phyloP scores from a whole-genome alignment of 1,140 invertebrate genomes.

The Macrotrachela quadricornifera region DNA sequence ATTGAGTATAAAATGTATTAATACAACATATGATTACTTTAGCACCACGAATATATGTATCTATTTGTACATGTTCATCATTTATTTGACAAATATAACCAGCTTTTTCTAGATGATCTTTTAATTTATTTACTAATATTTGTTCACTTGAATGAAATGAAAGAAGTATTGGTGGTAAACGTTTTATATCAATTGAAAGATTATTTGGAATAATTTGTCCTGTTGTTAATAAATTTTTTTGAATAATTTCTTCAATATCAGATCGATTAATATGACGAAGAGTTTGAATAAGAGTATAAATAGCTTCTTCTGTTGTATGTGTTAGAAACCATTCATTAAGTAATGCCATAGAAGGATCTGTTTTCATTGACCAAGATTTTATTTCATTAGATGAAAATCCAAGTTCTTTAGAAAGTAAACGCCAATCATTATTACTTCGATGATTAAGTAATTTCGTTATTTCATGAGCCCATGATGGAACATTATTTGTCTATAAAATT shows the following conservation, averaged over 20 bases:
- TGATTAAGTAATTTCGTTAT: not conserved
- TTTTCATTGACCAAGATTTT: constrained; percentile 15
- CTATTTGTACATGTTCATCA: constrained; percentile 24
- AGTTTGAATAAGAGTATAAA: constrained; percentile 13
- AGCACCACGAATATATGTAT: constrained; percentile 21
- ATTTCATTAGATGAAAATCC: constrained; percentile 20
- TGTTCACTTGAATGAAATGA: constrained; percentile 25
- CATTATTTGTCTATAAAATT: no score
- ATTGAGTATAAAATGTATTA: constrained; percentile 21
- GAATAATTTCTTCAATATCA: constrained; percentile 18
- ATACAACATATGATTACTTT: constrained; percentile 22
- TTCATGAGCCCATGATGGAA: no score
- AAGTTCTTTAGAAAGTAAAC: constrained; percentile 17
- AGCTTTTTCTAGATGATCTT: constrained; percentile 17
- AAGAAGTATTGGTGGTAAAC: constrained; percentile 19
- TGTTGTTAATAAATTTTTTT: constrained; percentile 18
- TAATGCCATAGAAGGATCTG: constrained; percentile 21
- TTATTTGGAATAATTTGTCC: constrained; percentile 15
- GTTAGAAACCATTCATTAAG: constrained; percentile 23
- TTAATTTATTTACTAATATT: constrained; percentile 18
- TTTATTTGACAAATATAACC: constrained; percentile 24
- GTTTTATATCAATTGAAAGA: constrained; percentile 16
- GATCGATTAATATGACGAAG: constrained; percentile 18
- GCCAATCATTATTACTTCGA: constrained; percentile 16
- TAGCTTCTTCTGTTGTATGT: constrained; percentile 21